Conservation (phyloP, 23 tunicate species). For the Trididemnum miniatum region DNA sequence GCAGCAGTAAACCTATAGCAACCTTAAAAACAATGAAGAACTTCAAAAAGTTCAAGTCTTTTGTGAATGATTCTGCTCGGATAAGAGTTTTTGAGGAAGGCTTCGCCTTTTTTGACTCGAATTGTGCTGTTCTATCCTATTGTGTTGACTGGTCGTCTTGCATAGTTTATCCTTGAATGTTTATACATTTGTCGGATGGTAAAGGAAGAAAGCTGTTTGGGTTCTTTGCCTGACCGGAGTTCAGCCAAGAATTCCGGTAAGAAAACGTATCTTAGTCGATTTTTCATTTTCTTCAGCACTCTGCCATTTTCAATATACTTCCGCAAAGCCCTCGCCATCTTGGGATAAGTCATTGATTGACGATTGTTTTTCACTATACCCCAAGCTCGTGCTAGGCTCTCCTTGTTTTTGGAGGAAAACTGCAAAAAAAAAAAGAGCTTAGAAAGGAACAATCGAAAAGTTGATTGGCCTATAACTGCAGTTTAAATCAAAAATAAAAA, state of each 20-base stretch:
- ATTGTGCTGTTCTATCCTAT: neutral
- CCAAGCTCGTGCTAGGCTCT: conserved; percentile 70
- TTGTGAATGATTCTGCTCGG: too few relatives aligned
- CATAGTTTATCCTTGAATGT: neutral
- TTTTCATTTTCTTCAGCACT: conserved; percentile 60
- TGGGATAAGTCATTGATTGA: conserved; percentile 84
- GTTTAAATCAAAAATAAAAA: too few relatives aligned
- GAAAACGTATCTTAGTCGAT: conserved; percentile 64
- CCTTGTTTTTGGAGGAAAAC: conserved; percentile 75
- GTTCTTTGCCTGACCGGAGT: neutral
- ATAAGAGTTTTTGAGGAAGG: too few relatives aligned
- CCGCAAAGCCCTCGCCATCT: conserved; percentile 88
- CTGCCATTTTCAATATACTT: conserved; percentile 69
- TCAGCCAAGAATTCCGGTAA: conserved; percentile 39
- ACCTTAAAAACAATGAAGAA: too few relatives aligned
- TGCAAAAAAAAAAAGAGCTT: conserved; percentile 30
- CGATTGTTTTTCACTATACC: conserved; percentile 75
- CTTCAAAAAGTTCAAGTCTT: too few relatives aligned
- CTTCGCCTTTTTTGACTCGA: too few relatives aligned
- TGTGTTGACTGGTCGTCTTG: too few relatives aligned
- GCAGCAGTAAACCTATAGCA: too few relatives aligned
- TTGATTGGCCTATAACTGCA: too few relatives aligned
- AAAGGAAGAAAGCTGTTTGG: neutral
- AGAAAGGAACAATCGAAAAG: too few relatives aligned
- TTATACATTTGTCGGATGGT: conserved; percentile 6